A percentile compares a stretch with the other conserved stretches of the same genome.
phyloP scores from a whole-genome alignment of 2,888 invertebrate genomes.

The Crematogaster levior region DNA sequence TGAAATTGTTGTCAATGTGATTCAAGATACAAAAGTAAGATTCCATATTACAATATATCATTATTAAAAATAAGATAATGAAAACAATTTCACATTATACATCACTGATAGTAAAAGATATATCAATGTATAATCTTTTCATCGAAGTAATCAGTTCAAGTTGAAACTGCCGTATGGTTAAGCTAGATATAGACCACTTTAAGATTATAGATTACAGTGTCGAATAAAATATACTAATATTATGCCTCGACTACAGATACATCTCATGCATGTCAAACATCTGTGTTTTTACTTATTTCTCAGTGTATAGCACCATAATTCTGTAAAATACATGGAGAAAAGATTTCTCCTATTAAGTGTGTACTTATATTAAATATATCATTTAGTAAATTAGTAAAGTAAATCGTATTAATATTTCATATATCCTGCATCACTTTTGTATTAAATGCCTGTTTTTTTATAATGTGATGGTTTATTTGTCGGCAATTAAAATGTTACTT shows the following conservation, averaged over 20 bases:
- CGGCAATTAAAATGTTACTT: background rate
- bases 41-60: constrained; percentile 10
- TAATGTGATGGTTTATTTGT: background rate
- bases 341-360: constrained; percentile 20
- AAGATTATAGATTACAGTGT: constrained; percentile 14
- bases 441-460: background rate
- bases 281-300: constrained; percentile 35
- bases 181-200: constrained; percentile 26
- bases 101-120: constrained; percentile 13
- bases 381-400: too few relatives aligned
- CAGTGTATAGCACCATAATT: constrained; percentile 15
- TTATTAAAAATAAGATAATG: background rate
- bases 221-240: constrained; percentile 1
- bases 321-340: constrained; percentile 26
- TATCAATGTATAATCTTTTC: constrained; percentile 7
- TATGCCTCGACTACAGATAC: constrained; percentile 17
- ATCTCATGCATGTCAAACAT: background rate
- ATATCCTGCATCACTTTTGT: background rate
- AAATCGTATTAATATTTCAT: background rate
- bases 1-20: constrained; percentile 36
- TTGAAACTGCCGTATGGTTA: constrained; percentile 42
- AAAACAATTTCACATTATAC: constrained; percentile 10
- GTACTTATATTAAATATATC: constrained; percentile 17
- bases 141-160: constrained; percentile 19
- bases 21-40: constrained; percentile 13